Base-by-base conservation (phyloP, 2,888 invertebrate species). In the Criorhina ranunculi region DNA sequence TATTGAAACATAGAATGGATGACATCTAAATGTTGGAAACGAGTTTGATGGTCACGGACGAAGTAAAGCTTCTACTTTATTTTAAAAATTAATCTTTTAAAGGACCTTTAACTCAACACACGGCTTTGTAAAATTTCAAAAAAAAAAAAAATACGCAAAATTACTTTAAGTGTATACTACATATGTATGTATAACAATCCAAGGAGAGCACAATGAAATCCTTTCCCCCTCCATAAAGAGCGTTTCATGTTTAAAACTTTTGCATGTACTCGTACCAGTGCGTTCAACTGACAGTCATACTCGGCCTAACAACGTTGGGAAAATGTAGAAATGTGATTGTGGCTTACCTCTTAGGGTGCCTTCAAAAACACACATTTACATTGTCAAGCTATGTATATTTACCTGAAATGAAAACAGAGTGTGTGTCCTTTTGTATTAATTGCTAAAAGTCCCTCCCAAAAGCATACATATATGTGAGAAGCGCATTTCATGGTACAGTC, bases 391-490 rank as follows among this genome's bases (percentile, higher is more conserved):
- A 66, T n/a, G n/a, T n/a, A n/a, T 62, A 62, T 69, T 51, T 57
- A 76, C 70, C 70, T 77, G 59, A 51, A 59, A 33, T 11, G 15
- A 35, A 24, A 19, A 24, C 24, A 4, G 24, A 24, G 24, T 67
- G 70, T 70, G 15, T 51, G 49, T 62, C 64, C 57, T 69, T 77
- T 66, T 53, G 64, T 57, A 69, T 70, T 81, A 77, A 77, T 81
- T 81, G 73, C 77, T 44, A 51, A 59, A 24, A 69, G 69, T 69
- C 76, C 69, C 31, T n/a, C 33, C 19, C 12, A 33, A 60, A 76
- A 51, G 12, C 46, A 37, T 40, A 5, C 33, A 31, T 55, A 67
- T 60, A n/a, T 75, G 37, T 57, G 55, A 35, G 42, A 29, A 76
- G 46, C 19, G 44, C 53, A 62, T 62, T 60, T 51, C 40, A 60